phyloP scores from a whole-genome alignment of 2,797 vertebrate species.

The Poliocrania exsul region DNA sequence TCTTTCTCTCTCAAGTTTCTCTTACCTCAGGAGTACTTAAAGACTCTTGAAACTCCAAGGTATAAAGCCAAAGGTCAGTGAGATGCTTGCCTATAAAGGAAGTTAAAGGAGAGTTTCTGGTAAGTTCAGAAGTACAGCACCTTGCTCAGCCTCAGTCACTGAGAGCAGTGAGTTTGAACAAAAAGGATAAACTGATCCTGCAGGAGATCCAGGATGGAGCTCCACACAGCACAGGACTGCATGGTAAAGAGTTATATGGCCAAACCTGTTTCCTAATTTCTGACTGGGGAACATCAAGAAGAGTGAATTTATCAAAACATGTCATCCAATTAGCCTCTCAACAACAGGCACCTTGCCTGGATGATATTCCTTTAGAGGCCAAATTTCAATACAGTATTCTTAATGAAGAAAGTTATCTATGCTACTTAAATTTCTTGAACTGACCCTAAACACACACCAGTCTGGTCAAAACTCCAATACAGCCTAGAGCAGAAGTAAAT shows the following conservation, averaged over 20 bases:
- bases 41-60: slow-evolving; percentile 61
- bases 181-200: neutral
- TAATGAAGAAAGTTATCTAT: neutral
- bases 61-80: slow-evolving; percentile 67
- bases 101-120: slow-evolving; percentile 70
- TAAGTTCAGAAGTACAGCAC: slow-evolving; percentile 58
- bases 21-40: slow-evolving; percentile 67
- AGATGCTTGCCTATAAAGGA: slow-evolving; percentile 69
- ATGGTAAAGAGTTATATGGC: neutral
- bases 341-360: neutral
- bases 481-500: neutral
- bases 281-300: neutral
- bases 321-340: neutral
- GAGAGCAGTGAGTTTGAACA: slow-evolving; percentile 60
- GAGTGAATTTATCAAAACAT: neutral
- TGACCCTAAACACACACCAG: neutral
- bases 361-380: neutral
- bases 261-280: neutral
- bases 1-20: slow-evolving; percentile 48
- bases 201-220: neutral
- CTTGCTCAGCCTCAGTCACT: slow-evolving; percentile 51
- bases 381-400: neutral
- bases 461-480: neutral
- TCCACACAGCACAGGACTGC: neutral
- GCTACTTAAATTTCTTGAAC: neutral